Evolutionary conservation across 2,797 vertebrate genomes (phyloP), one percentile per base, ranked within the genome.

Genomic region (Molothrus ater): DNA sequence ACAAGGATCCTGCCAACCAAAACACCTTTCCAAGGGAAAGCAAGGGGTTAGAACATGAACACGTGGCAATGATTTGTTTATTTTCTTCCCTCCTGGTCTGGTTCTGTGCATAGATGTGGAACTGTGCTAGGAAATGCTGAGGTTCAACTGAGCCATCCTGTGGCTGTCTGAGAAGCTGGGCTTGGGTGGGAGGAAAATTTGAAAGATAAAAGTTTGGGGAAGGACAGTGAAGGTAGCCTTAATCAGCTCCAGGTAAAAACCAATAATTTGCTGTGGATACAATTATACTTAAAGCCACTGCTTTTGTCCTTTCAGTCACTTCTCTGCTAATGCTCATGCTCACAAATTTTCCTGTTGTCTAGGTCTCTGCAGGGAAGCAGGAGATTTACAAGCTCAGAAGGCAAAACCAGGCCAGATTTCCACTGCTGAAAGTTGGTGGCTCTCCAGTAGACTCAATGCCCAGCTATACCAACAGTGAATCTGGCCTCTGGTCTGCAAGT

Each of bases 1-100:
- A 95, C 96, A 99, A 97, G 59, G 99, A 99, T 43, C 99, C 99
- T 1, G 95, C 17, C 94, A 99, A 98, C 99, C 99, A 99, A 97
- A 99, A 99, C 31, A 99, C 95, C 99, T 99, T 96, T 60, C 50
- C 85, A 65, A 94, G 69, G 40, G 22, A 86, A 79, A 90, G 14
- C 8, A 24, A 76, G 18, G 12, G 31, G 34, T 94, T 93, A 91
- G 80, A 88, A 90, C 24, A 54, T 21, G 32, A 91, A 32, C 10
- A 21, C 28, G 19, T 13, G 8, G 5, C 18, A 78, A 36, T 1
- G 1, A 59, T 28, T 63, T 12, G 9, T 56, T 72, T 50, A 8
- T 68, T 65, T 84, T 71, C 61, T 81, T 70, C 36, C 17, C 32
- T 93, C 85, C 31, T 32, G 11, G 2, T 48, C 34, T 16, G 3